Conservation (phyloP, 2,113 vertebrate genomes). For the Peucedramus taeniatus region DNA sequence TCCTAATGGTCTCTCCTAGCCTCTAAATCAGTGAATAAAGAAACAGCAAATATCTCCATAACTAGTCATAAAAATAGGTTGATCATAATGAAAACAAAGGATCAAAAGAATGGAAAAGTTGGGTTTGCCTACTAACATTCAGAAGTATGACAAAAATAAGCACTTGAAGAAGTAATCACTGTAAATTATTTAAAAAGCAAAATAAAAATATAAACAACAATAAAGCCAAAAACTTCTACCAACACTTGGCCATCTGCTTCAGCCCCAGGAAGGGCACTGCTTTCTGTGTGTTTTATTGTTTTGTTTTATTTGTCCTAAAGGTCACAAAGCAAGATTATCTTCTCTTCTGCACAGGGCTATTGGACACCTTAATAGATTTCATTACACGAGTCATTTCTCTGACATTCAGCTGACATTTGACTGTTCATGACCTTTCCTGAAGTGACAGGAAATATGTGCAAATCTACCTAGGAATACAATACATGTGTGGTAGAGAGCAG, state of each 20-base stretch:
- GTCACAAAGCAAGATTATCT: background rate
- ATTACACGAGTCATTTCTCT: background rate
- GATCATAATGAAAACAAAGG: background rate
- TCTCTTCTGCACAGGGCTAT: background rate
- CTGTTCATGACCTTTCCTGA: background rate
- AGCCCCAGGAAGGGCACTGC: background rate
- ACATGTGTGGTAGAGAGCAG: background rate
- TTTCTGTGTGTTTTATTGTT: background rate
- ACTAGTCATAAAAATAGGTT: background rate
- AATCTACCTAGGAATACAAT: background rate
- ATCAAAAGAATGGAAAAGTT: background rate
- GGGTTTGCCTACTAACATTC: background rate
- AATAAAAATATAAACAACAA: background rate
- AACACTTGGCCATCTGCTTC: background rate
- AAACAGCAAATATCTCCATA: background rate
- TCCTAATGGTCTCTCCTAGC: background rate
- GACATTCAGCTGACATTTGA: background rate
- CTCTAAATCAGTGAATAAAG: background rate
- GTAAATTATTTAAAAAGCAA: background rate
- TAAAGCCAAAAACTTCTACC: background rate
- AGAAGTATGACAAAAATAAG: background rate
- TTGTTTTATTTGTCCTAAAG: background rate
- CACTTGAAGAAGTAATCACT: background rate
- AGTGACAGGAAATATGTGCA: background rate
- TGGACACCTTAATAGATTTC: background rate